Conservation (phyloP, 2,113 vertebrate species). For the Eulacestoma nigropectus region DNA sequence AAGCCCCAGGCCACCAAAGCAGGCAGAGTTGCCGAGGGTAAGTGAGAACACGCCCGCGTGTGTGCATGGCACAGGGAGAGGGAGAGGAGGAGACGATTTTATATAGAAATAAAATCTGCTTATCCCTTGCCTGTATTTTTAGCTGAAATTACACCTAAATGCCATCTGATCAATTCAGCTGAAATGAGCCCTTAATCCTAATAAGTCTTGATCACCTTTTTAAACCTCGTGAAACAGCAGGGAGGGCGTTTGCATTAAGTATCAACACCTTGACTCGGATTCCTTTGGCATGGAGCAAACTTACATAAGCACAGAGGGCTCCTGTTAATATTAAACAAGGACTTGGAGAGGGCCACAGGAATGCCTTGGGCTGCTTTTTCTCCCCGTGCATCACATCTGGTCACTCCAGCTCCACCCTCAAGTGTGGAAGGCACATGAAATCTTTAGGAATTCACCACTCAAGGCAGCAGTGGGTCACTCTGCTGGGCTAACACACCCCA, state of each 20-base stretch:
- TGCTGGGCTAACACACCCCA: neutral
- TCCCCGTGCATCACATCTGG: too few species aligned
- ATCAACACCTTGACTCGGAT: neutral
- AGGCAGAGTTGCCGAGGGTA: neutral
- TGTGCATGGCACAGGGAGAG: neutral
- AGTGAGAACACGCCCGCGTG: rapidly evolving
- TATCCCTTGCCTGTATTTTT: conserved; percentile 14
- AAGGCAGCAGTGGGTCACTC: neutral
- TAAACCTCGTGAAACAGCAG: neutral
- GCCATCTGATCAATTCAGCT: conserved; percentile 39
- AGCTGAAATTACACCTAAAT: conserved; percentile 40
- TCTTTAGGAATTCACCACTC: neutral
- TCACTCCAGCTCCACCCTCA: neutral
- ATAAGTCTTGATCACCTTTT: conserved; percentile 48
- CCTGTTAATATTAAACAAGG: neutral
- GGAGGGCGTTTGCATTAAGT: neutral
- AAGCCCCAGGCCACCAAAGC: neutral
- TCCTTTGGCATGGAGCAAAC: neutral
- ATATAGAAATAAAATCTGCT: neutral
- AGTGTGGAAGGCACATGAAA: neutral
- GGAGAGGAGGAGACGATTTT: neutral
- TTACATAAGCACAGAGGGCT: neutral
- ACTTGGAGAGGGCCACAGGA: neutral
- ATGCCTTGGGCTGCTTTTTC: neutral
- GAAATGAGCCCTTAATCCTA: conserved; percentile 44